Percentiles rank a stretch among this genome's conserved stretches.
Evolutionary conservation across 2,113 vertebrate genomes (phyloP).

Genomic region (Phylloscopus trochiloides): DNA sequence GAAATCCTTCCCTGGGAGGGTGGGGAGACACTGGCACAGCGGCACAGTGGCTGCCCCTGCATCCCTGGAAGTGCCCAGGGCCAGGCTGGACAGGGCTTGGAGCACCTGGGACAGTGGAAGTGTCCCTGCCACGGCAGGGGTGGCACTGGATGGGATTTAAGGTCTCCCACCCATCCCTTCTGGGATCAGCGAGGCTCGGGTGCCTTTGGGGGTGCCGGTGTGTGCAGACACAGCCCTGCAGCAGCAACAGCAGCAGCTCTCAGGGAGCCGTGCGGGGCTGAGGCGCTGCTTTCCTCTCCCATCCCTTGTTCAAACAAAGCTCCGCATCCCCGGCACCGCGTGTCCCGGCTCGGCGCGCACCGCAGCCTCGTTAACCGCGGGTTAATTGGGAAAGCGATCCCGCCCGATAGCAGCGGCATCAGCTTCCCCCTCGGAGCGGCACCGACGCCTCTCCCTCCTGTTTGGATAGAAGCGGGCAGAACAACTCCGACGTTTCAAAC

Average conservation of each 20-base stretch:
- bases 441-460: neutral
- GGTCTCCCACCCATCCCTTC: no score
- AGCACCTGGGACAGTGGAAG: neutral
- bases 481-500: conserved; percentile 59
- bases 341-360: neutral
- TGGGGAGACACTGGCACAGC: neutral
- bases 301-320: accelerated
- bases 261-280: accelerated
- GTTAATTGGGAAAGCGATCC: neutral
- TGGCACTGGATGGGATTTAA: accelerated
- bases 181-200: neutral
- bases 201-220: accelerated
- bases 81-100: neutral
- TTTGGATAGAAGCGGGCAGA: conserved; percentile 21
- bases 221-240: neutral
- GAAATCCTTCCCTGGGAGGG: accelerated
- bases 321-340: accelerated
- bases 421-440: neutral
- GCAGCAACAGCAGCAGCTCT: neutral
- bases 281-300: accelerated
- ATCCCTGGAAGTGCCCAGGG: neutral
- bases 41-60: neutral
- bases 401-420: accelerated
- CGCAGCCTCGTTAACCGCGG: neutral
- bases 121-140: neutral